Percentiles rank a stretch among this genome's conserved stretches.
These are phyloP conservation scores for Heterodera schachtii DNA, from an alignment of 1,140 invertebrate species.

Conservation along the genomic window DNA sequence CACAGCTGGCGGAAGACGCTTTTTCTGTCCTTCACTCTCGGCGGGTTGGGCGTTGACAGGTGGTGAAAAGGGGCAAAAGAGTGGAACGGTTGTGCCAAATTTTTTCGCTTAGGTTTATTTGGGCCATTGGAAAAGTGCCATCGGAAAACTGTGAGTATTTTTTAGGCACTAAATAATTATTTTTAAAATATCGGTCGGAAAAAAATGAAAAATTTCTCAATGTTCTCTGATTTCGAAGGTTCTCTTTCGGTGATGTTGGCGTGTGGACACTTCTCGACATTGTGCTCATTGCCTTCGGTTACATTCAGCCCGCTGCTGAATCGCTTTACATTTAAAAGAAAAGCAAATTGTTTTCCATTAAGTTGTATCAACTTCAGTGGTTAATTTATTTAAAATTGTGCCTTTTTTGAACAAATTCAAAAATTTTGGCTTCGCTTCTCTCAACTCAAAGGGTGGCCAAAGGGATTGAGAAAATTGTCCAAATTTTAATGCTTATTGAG, in stretches of 20 bases:
- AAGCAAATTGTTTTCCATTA: not conserved
- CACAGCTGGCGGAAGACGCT: conserved; percentile 94
- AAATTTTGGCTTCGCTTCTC: too few relatives aligned
- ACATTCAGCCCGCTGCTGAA: conserved; percentile 83
- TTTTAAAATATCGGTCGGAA: too few relatives aligned
- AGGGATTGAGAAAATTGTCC: too few relatives aligned
- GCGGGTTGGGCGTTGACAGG: conserved; percentile 94
- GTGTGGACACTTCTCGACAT: conserved; percentile 98
- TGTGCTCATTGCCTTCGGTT: conserved; percentile 87
- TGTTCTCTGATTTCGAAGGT: conserved; percentile 72
- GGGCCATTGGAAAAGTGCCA: conserved; percentile 62
- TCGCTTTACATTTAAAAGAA: conserved; percentile 81
- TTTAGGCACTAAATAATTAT: not conserved
- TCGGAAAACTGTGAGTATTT: conserved; percentile 23
- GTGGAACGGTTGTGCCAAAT: not conserved
- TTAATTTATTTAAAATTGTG: too few relatives aligned
- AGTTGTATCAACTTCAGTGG: too few relatives aligned
- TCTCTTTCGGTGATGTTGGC: conserved; percentile 96
- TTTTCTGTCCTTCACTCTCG: conserved; percentile 85
- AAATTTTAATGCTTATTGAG: too few relatives aligned
- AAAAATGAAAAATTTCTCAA: too few relatives aligned
- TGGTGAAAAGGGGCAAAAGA: not conserved
- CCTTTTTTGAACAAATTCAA: too few relatives aligned
- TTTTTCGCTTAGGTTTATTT: conserved; percentile 69
- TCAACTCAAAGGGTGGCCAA: too few relatives aligned